Evolutionary conservation across 2,113 vertebrate species (phyloP).

Genomic region (Tonatia bakeri): DNA sequence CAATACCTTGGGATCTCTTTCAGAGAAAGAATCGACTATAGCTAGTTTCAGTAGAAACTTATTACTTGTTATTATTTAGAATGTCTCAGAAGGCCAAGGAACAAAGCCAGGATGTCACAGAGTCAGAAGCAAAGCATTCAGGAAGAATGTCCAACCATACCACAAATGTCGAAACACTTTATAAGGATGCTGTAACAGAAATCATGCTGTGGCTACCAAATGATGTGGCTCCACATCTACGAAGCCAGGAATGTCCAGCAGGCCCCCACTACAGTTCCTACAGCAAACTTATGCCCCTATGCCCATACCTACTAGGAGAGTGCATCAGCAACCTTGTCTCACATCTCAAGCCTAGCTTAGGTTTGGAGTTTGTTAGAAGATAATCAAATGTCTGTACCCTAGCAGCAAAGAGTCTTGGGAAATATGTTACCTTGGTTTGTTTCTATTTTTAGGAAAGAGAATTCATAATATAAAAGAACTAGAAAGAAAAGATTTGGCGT

Average conservation of each 20-base stretch:
- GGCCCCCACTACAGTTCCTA: background rate
- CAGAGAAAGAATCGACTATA: background rate
- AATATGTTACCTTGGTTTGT: background rate
- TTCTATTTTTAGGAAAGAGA: background rate
- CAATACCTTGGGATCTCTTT: background rate
- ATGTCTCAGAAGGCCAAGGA: background rate
- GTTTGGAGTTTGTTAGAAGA: background rate
- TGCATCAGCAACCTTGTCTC: no score
- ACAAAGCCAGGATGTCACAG: background rate
- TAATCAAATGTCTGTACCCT: background rate
- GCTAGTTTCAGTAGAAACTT: background rate
- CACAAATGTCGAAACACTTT: background rate
- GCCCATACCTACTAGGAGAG: background rate
- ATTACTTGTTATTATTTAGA: background rate
- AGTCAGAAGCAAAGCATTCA: background rate
- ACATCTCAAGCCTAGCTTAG: background rate
- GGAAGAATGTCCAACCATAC: background rate
- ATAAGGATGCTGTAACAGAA: background rate
- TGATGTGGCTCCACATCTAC: no score
- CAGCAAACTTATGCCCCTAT: background rate
- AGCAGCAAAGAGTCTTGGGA: background rate
- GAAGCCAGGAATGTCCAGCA: background rate
- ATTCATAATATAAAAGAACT: background rate
- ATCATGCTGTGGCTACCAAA: background rate
- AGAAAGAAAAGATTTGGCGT: background rate